Evolutionary conservation across 1,140 invertebrate genomes (phyloP).

Genomic region (Hylaeus anthracinus): DNA sequence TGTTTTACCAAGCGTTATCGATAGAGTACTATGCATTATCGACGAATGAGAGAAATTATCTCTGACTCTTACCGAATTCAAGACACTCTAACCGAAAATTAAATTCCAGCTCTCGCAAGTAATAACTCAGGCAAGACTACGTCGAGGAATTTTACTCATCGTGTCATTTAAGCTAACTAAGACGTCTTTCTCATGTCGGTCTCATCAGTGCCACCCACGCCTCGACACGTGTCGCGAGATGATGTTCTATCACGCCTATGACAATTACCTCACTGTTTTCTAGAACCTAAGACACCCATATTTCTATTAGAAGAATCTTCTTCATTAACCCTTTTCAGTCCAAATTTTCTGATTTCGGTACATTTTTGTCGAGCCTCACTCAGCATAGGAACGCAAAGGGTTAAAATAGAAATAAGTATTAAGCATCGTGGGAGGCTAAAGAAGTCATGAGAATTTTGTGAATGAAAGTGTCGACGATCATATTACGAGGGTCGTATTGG

Average conservation of each 20-base stretch:
- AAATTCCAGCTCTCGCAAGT: no score
- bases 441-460: neutral
- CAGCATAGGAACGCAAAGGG: no score
- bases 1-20: no score
- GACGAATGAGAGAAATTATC: no score
- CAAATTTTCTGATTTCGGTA: no score
- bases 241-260: conserved; percentile 10
- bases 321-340: no score
- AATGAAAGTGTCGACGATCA: neutral
- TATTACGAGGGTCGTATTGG: neutral
- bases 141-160: neutral
- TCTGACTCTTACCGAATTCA: no score
- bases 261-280: neutral
- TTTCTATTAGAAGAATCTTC: neutral
- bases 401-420: no score
- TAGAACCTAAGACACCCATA: neutral
- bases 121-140: no score
- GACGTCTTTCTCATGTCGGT: conserved; percentile 9
- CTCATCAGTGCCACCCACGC: conserved; percentile 9
- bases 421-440: neutral
- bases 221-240: conserved; percentile 10
- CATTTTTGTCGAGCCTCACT: no score
- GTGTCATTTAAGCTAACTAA: conserved; percentile 2
- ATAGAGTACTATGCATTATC: no score
- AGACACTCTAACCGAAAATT: no score